These are phyloP conservation scores for Cricetomys ansorgei DNA, from an alignment of 2,113 vertebrate species.

Conservation along the genomic window DNA sequence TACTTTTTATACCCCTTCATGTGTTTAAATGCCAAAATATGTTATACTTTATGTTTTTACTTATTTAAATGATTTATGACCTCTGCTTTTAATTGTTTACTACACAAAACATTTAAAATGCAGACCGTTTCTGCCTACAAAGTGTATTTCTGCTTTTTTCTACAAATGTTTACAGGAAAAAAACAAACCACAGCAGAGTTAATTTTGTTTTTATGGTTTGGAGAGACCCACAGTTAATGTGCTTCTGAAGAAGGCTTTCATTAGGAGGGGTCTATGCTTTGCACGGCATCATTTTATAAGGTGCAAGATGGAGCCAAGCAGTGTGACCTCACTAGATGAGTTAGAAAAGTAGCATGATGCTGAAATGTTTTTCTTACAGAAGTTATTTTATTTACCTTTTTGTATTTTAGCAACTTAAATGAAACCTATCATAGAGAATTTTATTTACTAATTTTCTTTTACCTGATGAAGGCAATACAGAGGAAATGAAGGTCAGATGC, in stretches of 20 bases:
- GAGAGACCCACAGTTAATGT: background rate
- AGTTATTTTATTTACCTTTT: conserved; percentile 31
- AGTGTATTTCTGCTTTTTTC: conserved; percentile 18
- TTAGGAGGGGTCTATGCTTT: background rate
- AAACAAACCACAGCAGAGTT: background rate
- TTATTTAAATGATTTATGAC: conserved; percentile 29
- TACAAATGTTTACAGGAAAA: background rate
- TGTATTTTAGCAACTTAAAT: conserved; percentile 55
- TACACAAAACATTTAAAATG: conserved; percentile 28
- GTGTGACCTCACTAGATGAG: background rate
- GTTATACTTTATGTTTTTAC: background rate
- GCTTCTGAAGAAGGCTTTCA: conserved; percentile 32
- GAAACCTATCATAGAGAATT: background rate
- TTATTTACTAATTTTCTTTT: conserved; percentile 67
- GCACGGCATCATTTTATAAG: conserved; percentile 20
- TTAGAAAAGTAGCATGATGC: conserved; percentile 28
- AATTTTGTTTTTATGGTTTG: conserved; percentile 35
- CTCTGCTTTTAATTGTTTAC: conserved; percentile 44
- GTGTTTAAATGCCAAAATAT: conserved; percentile 5
- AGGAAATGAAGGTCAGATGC: conserved; percentile 99
- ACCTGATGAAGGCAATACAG: conserved; percentile 93
- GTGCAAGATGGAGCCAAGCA: conserved; percentile 2
- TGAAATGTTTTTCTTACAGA: conserved; percentile 47
- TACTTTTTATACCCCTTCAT: background rate
- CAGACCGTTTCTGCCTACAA: background rate